Evolutionary conservation across 1,140 invertebrate species (phyloP), one percentile per base, ranked within the genome.

Genomic region (Palaemon carinicauda): DNA sequence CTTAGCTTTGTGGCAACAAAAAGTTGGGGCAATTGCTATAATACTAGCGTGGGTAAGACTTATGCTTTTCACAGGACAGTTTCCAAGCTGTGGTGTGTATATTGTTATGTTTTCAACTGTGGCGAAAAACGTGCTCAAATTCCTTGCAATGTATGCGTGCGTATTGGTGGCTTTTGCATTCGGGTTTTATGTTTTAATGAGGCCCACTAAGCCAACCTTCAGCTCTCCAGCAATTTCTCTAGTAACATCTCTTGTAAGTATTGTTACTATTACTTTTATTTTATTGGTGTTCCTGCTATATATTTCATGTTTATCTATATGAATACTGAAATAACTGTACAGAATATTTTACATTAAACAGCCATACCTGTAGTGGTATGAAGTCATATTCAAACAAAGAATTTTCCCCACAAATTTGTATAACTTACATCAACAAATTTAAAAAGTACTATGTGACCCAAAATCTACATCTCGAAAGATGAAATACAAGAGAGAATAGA

Each of bases 51-150:
- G 89, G 89, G 79, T 88, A 15, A 73, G 84, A 21, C 69, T 89
- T 15, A 88, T 88, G 60, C 80, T 89, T 1, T 88, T 88, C 74
- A 74, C 88, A 10, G 89, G 89, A 7, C 87, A 88, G 77, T 89
- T 89, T 51, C 89, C 89, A 15, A 89, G 87, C n/a, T 87, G 85
- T 56, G 89, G 89, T 3, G 88, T 89, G 15, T 89, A 89, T 71
- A 83, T 89, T 24, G 85, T 88, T 14, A 89, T 89, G 89, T 89
- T 89, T 51, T 87, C 88, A 19, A 88, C 80, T 19, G 89, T 89
- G 24, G 86, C 87, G 7, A 79, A 24, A 21, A 89, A 88, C 29
- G 87, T 89, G 14, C 71, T 89, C 24, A 87, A 81, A 50, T 89
- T 89, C 53, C 74, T 89, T 27, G 65, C 78, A 0, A 87, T 89